Evolutionary conservation across 2,113 vertebrate species (phyloP).

Genomic region (Macaca mulatta): DNA sequence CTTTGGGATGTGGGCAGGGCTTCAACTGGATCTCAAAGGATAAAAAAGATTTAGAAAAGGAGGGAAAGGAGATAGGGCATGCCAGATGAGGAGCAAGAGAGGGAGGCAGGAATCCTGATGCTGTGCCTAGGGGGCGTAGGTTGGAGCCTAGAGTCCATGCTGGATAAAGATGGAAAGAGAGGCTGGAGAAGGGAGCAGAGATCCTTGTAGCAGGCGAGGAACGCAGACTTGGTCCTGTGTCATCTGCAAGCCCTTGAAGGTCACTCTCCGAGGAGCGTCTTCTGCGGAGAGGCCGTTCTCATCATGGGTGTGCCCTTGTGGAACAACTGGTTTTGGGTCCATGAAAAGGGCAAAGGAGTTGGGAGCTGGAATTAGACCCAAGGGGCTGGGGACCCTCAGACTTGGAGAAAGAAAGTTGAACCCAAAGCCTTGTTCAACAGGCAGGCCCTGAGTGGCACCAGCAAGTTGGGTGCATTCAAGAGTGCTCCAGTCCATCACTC

Average conservation of each 20-base stretch:
- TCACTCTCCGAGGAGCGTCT: neutral
- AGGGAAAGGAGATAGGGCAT: neutral
- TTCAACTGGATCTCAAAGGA: neutral
- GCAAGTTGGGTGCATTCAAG: neutral
- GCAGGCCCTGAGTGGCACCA: neutral
- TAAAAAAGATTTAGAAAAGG: neutral
- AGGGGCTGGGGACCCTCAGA: neutral
- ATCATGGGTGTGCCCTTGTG: neutral
- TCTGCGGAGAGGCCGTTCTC: neutral
- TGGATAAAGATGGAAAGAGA: neutral
- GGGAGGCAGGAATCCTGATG: neutral
- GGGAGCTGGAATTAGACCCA: neutral
- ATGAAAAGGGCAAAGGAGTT: neutral
- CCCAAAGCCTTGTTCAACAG: neutral
- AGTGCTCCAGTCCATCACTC: neutral
- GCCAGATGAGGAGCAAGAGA: neutral
- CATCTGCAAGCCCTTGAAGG: neutral
- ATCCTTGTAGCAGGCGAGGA: no score
- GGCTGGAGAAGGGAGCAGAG: neutral
- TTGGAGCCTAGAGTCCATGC: rapidly evolving
- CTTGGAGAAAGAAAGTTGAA: neutral
- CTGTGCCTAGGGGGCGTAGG: neutral
- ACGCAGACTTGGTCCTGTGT: neutral
- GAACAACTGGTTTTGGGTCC: neutral
- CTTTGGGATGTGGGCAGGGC: neutral